phyloP scores from a whole-genome alignment of 2,113 vertebrate genomes.

The Prunella himalayana region DNA sequence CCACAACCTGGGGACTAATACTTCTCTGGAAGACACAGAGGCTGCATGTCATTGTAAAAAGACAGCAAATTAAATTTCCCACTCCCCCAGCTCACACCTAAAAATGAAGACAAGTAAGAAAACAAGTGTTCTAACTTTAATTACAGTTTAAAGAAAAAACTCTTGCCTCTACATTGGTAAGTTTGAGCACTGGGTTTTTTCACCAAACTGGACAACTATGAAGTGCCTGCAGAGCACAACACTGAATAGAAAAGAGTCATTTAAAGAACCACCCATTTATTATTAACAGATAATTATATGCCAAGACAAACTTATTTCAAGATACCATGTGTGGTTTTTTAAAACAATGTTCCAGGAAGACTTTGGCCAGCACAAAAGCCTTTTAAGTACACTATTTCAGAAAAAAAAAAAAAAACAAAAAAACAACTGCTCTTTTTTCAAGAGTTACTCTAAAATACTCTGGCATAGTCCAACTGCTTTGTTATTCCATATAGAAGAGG shows the following conservation, averaged over 20 bases:
- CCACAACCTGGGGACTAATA: background rate
- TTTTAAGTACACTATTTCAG: background rate
- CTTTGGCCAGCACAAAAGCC: background rate
- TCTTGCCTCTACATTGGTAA: background rate
- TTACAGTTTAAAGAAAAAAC: background rate
- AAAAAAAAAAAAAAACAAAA: background rate
- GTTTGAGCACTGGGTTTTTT: background rate
- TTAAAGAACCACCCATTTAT: background rate
- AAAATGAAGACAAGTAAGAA: background rate
- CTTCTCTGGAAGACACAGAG: background rate
- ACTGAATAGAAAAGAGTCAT: background rate
- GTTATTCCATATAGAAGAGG: background rate
- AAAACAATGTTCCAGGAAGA: background rate
- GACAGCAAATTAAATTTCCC: background rate
- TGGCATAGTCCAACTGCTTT: background rate
- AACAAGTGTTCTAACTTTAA: background rate
- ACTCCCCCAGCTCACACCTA: background rate
- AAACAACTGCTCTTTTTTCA: background rate
- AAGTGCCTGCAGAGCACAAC: background rate
- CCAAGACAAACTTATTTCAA: background rate
- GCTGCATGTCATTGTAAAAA: background rate
- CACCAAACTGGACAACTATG: background rate
- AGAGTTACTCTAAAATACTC: background rate
- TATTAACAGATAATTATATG: background rate
- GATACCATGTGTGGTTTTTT: accelerated